phyloP scores from a whole-genome alignment of 2,797 vertebrate species.

The Anabas testudineus region DNA sequence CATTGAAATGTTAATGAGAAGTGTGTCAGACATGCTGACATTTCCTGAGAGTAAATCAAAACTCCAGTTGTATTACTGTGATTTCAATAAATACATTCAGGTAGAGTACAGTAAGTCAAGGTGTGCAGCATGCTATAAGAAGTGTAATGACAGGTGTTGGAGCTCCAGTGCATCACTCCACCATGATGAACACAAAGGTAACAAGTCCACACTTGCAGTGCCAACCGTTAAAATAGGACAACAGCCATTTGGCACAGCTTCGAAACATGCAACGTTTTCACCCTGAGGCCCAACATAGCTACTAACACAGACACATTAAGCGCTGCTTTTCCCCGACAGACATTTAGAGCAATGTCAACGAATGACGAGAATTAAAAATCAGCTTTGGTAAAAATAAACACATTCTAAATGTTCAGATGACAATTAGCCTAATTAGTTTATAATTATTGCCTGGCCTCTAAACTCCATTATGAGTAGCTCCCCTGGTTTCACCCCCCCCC shows the following conservation, averaged over 20 bases:
- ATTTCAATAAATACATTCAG: conserved; percentile 5
- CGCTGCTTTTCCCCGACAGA: conserved; percentile 33
- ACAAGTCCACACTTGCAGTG: conserved; percentile 73
- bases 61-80: conserved; percentile 1
- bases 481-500: conserved; percentile 37
- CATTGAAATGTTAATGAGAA: background rate
- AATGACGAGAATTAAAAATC: conserved; percentile 41
- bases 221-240: conserved; percentile 77
- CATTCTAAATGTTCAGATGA: conserved; percentile 47
- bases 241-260: conserved; percentile 62
- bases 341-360: conserved; percentile 46
- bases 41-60: conserved; percentile 23
- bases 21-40: background rate
- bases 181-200: conserved; percentile 53
- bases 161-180: conserved; percentile 38
- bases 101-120: background rate
- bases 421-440: conserved; percentile 75
- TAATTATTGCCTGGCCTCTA: conserved; percentile 71
- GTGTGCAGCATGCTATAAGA: conserved; percentile 14
- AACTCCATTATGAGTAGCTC: conserved; percentile 55
- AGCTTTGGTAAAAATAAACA: conserved; percentile 66
- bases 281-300: conserved; percentile 58
- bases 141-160: conserved; percentile 33
- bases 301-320: conserved; percentile 39
- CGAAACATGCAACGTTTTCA: conserved; percentile 54